Evolutionary conservation across 2,113 vertebrate species (phyloP), one percentile per base, ranked within the genome.

Genomic region (Rhodinocichla rosea): DNA sequence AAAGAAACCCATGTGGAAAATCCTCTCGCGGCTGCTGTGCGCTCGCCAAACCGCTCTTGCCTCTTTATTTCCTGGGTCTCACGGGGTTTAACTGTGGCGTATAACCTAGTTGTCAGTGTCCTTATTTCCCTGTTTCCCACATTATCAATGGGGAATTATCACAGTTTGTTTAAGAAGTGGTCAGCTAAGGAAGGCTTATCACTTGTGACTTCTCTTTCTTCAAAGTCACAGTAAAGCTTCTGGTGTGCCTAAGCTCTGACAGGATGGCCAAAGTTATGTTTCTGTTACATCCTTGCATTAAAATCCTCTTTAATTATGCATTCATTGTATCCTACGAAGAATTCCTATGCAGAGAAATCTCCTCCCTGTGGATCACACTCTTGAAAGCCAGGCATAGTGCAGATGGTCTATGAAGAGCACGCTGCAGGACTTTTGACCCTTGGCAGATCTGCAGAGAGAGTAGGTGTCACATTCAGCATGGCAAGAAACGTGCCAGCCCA

Each of bases 281-380:
- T 83, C 56, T 53, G 57, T 30, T 69, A 57, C 19, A 91, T 69
- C 35, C 40, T 78, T 78, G 35, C 40, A 62, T 87, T 87, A 76
- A 89, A 94, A 39, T 59, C 22, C 26, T 56, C 40, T 87, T 87
- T 76, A 63, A 76, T 73, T 71, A 83, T 60, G 24, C 74, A 53
- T 75, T 89, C 47, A 47, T 91, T 50, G 40, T 49, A 80, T 76
- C 76, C 50, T 56, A 32, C 17, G 60, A 87, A 91, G 83, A 87
- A 92, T 84, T 87, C 87, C 77, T 79, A 3, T 32, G 28, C 73
- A 78, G 83, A 67, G 30, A 76, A 60, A 87, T 91, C 56, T 87
- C 79, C 37, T 83, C 65, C 63, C 83, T 87, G 44, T 68, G 60
- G 80, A 92, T 74, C 53, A 55, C 20, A n/a, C 40, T 27, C 73